Evolutionary conservation across 2,888 invertebrate species (phyloP).

Genomic region (Stenodera caucasica): DNA sequence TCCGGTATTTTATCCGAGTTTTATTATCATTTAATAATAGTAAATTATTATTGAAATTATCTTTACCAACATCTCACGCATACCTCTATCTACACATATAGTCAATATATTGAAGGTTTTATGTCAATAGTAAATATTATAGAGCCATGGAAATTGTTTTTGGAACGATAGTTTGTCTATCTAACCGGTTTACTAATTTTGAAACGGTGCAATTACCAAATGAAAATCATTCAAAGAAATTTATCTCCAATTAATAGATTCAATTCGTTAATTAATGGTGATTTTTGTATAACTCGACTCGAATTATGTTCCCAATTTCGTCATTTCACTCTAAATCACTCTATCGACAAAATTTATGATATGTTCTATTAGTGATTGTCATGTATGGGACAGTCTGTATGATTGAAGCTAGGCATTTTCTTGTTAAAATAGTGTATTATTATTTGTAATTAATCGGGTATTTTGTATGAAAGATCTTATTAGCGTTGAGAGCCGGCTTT

Average conservation of each 20-base stretch:
- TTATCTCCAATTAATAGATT: too few species aligned
- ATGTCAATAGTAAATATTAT: not conserved
- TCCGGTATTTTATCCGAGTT: conserved; percentile 6
- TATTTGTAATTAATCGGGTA: conserved; percentile 37
- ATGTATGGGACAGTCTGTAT: too few species aligned
- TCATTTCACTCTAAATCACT: too few species aligned
- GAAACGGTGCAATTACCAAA: not conserved
- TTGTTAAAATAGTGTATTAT: conserved; percentile 27
- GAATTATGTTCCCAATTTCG: too few species aligned
- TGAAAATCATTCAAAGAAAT: too few species aligned
- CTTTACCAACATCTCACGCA: conserved; percentile 19
- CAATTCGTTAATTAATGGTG: too few species aligned
- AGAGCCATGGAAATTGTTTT: not conserved
- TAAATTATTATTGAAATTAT: conserved; percentile 31
- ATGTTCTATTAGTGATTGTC: too few species aligned
- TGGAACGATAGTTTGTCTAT: too few species aligned
- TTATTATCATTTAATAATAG: conserved; percentile 29
- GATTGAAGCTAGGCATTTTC: conserved; percentile 27
- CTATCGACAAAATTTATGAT: too few species aligned
- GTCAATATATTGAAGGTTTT: conserved; percentile 9
- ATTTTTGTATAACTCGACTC: too few species aligned
- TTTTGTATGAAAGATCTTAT: conserved; percentile 33
- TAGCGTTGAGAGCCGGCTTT: conserved; percentile 30
- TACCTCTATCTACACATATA: not conserved
- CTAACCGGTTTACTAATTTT: not conserved